These are phyloP conservation scores for Nemotelus nigrinus DNA, from an alignment of 2,888 invertebrate genomes.

Conservation along the genomic window DNA sequence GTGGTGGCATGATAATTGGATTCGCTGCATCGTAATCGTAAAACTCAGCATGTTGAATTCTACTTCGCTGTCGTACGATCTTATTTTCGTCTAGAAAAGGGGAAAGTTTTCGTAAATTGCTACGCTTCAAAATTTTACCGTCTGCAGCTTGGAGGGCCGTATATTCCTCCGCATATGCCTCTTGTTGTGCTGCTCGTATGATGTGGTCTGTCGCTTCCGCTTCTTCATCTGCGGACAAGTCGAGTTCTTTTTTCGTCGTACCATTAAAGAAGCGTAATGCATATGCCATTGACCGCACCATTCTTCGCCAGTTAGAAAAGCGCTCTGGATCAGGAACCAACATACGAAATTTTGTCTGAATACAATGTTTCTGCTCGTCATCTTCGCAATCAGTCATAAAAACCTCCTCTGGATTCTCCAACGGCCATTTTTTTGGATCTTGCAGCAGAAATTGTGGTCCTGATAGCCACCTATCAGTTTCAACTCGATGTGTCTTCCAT, in stretches of 20 bases:
- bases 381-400: background rate
- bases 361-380: background rate
- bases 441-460: too few species aligned
- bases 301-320: slow-evolving; percentile 13
- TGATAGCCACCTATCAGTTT: too few species aligned
- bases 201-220: background rate
- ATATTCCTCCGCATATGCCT: background rate
- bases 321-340: background rate
- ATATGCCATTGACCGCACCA: slow-evolving; percentile 33
- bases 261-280: slow-evolving; percentile 4
- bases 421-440: too few species aligned
- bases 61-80: background rate
- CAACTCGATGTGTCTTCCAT: too few species aligned
- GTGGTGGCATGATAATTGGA: too few species aligned
- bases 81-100: slow-evolving; percentile 10
- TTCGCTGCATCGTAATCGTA: too few species aligned
- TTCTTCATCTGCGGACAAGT: background rate
- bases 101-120: background rate
- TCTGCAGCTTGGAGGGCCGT: background rate
- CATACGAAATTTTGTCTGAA: background rate
- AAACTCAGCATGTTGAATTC: too few species aligned
- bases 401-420: too few species aligned
- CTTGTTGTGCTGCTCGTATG: background rate
- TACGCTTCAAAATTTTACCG: background rate
- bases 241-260: background rate